phyloP scores from a whole-genome alignment of 2,113 vertebrate species.

The Gyps fulvus region DNA sequence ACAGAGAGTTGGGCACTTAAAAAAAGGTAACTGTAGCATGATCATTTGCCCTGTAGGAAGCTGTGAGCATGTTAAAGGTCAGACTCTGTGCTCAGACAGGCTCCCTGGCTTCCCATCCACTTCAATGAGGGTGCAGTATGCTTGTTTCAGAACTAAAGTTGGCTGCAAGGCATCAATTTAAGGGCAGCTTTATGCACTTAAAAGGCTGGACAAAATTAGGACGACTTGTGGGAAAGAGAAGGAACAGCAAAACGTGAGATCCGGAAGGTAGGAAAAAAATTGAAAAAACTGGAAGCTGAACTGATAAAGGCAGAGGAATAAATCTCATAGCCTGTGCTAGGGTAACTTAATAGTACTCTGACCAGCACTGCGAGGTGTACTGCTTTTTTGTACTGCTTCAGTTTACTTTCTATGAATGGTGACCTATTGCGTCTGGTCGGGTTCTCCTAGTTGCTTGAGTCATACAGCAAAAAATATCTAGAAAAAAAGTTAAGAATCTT shows the following conservation, averaged over 20 bases:
- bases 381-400: background rate
- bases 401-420: background rate
- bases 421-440: background rate
- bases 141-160: background rate
- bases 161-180: background rate
- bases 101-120: background rate
- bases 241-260: background rate
- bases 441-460: background rate
- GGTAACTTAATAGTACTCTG: background rate
- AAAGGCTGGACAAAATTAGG: background rate
- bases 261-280: background rate
- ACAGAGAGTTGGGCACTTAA: background rate
- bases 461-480: background rate
- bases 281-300: background rate
- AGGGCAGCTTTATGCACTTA: background rate
- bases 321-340: background rate
- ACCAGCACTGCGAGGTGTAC: background rate
- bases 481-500: background rate
- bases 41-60: background rate
- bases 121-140: fast-evolving
- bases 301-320: background rate
- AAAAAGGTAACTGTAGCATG: too few relatives aligned
- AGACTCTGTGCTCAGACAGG: background rate
- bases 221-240: background rate
- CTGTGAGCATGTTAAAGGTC: background rate